Percentiles rank a stretch among this genome's conserved stretches.
phyloP scores from a whole-genome alignment of 2,113 vertebrate genomes.

The Shinisaurus crocodilurus region DNA sequence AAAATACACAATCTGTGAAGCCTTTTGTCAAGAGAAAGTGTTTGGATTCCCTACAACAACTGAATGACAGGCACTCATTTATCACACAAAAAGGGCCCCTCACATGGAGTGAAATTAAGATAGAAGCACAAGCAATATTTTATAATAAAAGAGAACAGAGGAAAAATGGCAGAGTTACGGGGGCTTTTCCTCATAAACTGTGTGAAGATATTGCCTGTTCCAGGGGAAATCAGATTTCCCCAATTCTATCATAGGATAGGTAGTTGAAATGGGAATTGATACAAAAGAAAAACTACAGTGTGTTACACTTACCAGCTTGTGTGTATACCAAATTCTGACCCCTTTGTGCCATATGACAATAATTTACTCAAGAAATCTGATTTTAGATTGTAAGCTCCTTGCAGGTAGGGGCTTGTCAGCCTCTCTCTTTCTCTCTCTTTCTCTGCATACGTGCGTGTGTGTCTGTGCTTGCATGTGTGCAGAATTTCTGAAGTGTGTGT shows the following conservation, averaged over 20 bases:
- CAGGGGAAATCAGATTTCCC: neutral
- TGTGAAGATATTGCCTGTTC: neutral
- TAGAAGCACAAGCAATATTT: neutral
- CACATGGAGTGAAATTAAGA: neutral
- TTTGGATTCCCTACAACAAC: neutral
- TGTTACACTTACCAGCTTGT: accelerated
- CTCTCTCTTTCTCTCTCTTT: too few relatives aligned
- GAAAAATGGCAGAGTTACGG: neutral
- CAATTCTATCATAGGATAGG: accelerated
- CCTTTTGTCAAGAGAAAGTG: neutral
- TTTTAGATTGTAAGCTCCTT: neutral
- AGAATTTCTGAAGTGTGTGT: too few relatives aligned
- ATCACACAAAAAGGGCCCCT: neutral
- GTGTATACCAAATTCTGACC: neutral
- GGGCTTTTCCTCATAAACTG: accelerated
- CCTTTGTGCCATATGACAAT: neutral
- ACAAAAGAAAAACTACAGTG: accelerated
- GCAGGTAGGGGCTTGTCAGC: neutral
- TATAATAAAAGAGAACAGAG: neutral
- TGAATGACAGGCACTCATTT: neutral
- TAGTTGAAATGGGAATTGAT: neutral
- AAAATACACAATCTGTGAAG: too few relatives aligned
- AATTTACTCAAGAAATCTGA: neutral
- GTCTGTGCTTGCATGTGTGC: too few relatives aligned
- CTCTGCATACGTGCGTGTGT: too few relatives aligned